Evolutionary conservation across 2,888 invertebrate genomes (phyloP).

Genomic region (Cactoblastis cactorum): DNA sequence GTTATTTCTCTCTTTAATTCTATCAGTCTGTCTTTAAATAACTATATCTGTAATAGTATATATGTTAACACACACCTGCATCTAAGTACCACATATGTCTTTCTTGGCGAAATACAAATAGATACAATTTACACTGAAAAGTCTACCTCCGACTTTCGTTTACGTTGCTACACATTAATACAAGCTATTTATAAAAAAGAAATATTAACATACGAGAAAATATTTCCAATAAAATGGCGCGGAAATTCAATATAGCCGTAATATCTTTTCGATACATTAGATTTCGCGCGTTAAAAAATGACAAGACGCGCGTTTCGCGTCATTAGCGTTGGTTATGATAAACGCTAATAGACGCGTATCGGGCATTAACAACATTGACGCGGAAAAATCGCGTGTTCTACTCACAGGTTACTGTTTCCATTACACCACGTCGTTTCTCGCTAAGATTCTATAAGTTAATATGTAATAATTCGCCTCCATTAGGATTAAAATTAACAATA

Average conservation of each 20-base stretch:
- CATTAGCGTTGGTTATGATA: slow-evolving; percentile 32
- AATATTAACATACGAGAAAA: background rate
- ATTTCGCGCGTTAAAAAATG: slow-evolving; percentile 9
- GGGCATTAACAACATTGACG: slow-evolving; percentile 58
- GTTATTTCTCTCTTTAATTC: too few relatives aligned
- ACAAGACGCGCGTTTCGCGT: slow-evolving; percentile 20
- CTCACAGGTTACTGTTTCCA: slow-evolving; percentile 40
- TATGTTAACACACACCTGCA: too few relatives aligned
- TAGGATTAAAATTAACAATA: too few relatives aligned
- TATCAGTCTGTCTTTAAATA: too few relatives aligned
- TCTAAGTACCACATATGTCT: too few relatives aligned
- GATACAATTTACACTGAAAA: background rate
- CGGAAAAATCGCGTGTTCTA: slow-evolving; percentile 57
- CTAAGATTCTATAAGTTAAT: background rate
- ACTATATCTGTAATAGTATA: too few relatives aligned
- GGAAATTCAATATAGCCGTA: slow-evolving; percentile 4
- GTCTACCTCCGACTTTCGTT: too few relatives aligned
- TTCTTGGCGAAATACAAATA: too few relatives aligned
- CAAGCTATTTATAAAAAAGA: background rate
- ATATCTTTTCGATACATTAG: slow-evolving; percentile 13
- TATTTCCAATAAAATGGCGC: slow-evolving; percentile 2
- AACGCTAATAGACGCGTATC: slow-evolving; percentile 33
- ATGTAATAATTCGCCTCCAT: too few relatives aligned
- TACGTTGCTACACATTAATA: too few relatives aligned
- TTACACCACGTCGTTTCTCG: too few relatives aligned